Percentiles rank a stretch among this genome's conserved stretches.
phyloP scores from a whole-genome alignment of 2,797 vertebrate genomes.

The Pygocentrus nattereri region DNA sequence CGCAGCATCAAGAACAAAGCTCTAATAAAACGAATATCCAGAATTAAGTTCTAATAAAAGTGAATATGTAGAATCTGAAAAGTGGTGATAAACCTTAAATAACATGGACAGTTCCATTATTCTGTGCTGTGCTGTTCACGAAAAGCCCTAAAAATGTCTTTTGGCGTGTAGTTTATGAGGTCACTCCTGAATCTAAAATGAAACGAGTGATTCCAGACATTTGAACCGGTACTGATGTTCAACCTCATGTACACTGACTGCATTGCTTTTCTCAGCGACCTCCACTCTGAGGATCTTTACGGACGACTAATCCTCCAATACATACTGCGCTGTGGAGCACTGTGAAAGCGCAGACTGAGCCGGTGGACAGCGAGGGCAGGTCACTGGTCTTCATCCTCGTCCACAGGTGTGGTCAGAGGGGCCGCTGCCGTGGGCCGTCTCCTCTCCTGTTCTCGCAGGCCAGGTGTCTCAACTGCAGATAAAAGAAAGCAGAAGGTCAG shows the following conservation, averaged over 20 bases:
- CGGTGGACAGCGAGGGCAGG: neutral
- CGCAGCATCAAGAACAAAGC: no score
- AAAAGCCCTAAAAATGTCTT: no score
- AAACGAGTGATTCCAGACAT: no score
- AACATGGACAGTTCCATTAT: no score
- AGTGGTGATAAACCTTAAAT: no score
- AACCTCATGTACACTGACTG: neutral
- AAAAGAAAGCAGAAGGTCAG: neutral
- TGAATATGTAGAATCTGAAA: no score
- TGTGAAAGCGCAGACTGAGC: neutral
- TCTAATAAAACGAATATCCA: no score
- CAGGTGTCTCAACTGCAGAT: slow-evolving; percentile 30
- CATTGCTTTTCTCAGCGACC: neutral
- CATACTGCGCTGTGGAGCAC: neutral
- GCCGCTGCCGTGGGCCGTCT: neutral
- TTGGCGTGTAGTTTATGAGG: no score
- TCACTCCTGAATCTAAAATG: no score
- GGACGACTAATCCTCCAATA: neutral
- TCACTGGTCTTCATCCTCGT: neutral
- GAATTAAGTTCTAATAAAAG: no score
- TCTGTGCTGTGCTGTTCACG: no score
- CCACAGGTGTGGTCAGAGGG: slow-evolving; percentile 4
- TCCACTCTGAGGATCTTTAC: neutral
- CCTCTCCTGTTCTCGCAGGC: neutral
- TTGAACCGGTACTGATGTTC: no score